Percentiles rank a stretch among this genome's conserved stretches.
Conservation (phyloP, 2,888 invertebrate species). For the Lamproptera curius region DNA sequence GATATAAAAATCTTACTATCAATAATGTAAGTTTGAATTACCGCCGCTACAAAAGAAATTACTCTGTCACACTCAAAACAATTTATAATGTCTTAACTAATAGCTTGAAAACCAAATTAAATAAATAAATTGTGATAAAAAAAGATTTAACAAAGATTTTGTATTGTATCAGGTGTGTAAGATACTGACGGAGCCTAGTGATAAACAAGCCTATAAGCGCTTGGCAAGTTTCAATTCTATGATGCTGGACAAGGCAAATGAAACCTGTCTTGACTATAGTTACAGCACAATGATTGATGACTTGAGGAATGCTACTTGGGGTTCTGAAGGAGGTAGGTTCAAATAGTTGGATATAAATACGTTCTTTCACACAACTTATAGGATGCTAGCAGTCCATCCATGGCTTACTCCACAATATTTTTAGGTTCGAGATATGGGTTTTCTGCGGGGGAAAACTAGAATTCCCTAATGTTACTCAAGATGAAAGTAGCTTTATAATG, state of each 20-base stretch:
- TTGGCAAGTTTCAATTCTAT: conserved; percentile 86
- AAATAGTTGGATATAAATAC: neutral
- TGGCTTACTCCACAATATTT: too few relatives aligned
- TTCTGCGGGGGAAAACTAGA: too few relatives aligned
- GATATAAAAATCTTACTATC: conserved; percentile 85
- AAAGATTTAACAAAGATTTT: too few relatives aligned
- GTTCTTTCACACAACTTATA: too few relatives aligned
- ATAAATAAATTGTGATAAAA: too few relatives aligned
- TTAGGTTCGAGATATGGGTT: too few relatives aligned
- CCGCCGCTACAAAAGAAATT: neutral
- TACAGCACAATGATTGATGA: conserved; percentile 86
- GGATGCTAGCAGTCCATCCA: too few relatives aligned
- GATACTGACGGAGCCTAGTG: conserved; percentile 81
- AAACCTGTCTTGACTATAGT: conserved; percentile 90
- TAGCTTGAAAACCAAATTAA: too few relatives aligned
- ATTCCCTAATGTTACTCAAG: too few relatives aligned
- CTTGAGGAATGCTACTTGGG: conserved; percentile 83
- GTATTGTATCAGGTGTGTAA: conserved; percentile 88
- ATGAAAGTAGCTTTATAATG: too few relatives aligned
- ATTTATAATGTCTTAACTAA: too few relatives aligned
- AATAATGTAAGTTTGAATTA: conserved; percentile 74
- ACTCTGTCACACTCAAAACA: too few relatives aligned
- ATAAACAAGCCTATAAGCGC: conserved; percentile 80
- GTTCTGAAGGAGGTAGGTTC: conserved; percentile 78
- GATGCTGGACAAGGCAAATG: conserved; percentile 80